Percentiles rank a stretch among this genome's conserved stretches.
Conservation (phyloP, 2,113 vertebrate species). For the Leptocoma aspasia region DNA sequence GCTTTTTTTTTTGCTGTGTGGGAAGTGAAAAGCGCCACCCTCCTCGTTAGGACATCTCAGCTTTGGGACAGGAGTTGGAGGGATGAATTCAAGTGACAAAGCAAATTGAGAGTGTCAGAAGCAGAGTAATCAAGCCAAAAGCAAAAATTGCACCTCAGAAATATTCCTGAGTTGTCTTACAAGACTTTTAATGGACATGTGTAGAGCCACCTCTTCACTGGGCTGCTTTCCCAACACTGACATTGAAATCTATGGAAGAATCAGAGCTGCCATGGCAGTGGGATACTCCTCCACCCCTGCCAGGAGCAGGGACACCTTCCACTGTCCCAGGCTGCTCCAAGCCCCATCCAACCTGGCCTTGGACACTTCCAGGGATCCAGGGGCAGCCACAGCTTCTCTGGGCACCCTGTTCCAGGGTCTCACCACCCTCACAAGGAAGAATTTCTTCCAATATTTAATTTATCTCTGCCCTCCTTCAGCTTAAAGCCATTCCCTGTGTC, state of each 20-base stretch:
- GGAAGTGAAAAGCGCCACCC: background rate
- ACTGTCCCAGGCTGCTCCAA: rapidly evolving
- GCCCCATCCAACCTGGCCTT: rapidly evolving
- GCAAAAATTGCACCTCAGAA: background rate
- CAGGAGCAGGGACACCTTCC: rapidly evolving
- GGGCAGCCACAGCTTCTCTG: background rate
- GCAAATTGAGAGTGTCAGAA: background rate
- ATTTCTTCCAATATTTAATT: background rate
- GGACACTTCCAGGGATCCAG: background rate
- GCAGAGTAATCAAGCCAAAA: background rate
- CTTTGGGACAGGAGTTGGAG: background rate
- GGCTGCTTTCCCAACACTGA: background rate
- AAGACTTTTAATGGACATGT: rapidly evolving
- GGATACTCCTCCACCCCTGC: background rate
- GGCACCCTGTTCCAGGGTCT: rapidly evolving
- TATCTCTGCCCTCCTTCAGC: background rate
- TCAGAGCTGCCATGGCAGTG: background rate
- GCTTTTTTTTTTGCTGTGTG: background rate
- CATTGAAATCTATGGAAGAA: background rate
- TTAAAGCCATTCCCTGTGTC: rapidly evolving
- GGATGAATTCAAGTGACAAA: background rate
- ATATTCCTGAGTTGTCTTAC: background rate
- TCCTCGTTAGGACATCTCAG: background rate
- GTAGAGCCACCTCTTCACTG: background rate
- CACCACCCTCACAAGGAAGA: rapidly evolving